Conservation (phyloP, 2,113 vertebrate genomes). For the Mola mola region DNA sequence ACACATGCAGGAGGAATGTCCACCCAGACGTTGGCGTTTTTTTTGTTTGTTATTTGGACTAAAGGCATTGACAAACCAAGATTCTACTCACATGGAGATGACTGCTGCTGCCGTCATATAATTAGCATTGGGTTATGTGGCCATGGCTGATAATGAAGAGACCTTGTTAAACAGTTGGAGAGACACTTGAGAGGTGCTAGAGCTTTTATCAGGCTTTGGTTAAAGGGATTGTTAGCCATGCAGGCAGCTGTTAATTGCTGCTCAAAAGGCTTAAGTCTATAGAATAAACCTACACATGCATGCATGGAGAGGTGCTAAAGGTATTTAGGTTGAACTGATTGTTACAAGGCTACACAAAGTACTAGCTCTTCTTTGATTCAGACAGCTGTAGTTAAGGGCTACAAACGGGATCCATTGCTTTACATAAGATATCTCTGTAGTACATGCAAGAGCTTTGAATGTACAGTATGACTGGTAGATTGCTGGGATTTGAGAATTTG, state of each 20-base stretch:
- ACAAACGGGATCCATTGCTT: background rate
- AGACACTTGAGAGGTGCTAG: constrained; percentile 67
- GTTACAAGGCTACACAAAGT: constrained; percentile 29
- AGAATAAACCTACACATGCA: constrained; percentile 27
- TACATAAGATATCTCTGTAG: background rate
- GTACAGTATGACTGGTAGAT: too few relatives aligned
- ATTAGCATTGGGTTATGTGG: constrained; percentile 60
- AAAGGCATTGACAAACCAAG: background rate
- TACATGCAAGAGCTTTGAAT: background rate
- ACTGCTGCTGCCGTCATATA: constrained; percentile 18
- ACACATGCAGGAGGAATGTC: background rate
- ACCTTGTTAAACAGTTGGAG: constrained; percentile 64
- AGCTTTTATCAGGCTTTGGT: constrained; percentile 63
- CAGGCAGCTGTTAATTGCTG: constrained; percentile 72
- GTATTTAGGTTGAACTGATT: constrained; percentile 29
- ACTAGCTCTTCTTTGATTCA: constrained; percentile 9
- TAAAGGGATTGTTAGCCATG: constrained; percentile 63
- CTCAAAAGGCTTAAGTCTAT: constrained; percentile 56
- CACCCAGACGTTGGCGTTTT: background rate
- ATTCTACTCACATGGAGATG: constrained; percentile 7
- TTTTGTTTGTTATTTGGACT: background rate
- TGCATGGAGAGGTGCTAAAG: constrained; percentile 4
- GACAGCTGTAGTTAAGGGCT: constrained; percentile 2
- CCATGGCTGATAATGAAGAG: constrained; percentile 58
- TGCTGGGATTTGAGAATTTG: background rate